Conservation (phyloP, 1,140 invertebrate genomes). For the Araneus ventricosus region DNA sequence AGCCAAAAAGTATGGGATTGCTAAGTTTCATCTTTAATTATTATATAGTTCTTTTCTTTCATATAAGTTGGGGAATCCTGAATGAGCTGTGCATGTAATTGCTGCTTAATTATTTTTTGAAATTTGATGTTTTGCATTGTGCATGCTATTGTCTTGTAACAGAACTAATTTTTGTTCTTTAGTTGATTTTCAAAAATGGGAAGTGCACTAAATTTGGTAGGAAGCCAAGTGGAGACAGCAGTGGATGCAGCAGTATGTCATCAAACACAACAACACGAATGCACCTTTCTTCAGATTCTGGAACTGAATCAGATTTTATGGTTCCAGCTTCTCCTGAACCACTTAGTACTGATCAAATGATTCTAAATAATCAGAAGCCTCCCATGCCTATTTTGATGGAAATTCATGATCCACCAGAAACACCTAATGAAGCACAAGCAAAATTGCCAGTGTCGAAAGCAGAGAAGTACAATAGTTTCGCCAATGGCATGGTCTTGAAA, state of each 20-base stretch:
- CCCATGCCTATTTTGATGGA: conserved; percentile 72
- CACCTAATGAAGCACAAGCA: not conserved
- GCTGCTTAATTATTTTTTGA: not conserved
- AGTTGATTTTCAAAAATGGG: conserved; percentile 72
- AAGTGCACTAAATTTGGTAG: conserved; percentile 71
- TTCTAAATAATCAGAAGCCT: conserved; percentile 25
- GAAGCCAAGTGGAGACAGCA: conserved; percentile 72
- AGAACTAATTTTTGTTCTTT: conserved; percentile 64
- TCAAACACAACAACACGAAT: conserved; percentile 67
- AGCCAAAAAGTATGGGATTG: too few relatives aligned
- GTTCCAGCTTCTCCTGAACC: conserved; percentile 61
- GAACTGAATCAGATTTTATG: conserved; percentile 67
- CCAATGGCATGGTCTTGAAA: conserved; percentile 40
- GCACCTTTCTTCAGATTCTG: conserved; percentile 63
- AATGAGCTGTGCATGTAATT: not conserved
- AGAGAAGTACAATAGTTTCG: conserved; percentile 11
- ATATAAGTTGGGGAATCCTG: not conserved
- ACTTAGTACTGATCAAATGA: conserved; percentile 32
- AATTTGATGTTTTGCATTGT: conserved; percentile 9
- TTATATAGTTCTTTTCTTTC: too few relatives aligned
- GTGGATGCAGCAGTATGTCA: conserved; percentile 72
- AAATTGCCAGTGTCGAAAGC: not conserved
- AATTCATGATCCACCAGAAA: conserved; percentile 25
- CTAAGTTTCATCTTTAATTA: too few relatives aligned
- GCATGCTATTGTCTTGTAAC: conserved; percentile 56